These are phyloP conservation scores for Arctia plantaginis DNA, from an alignment of 2,888 invertebrate species.

Conservation along the genomic window DNA sequence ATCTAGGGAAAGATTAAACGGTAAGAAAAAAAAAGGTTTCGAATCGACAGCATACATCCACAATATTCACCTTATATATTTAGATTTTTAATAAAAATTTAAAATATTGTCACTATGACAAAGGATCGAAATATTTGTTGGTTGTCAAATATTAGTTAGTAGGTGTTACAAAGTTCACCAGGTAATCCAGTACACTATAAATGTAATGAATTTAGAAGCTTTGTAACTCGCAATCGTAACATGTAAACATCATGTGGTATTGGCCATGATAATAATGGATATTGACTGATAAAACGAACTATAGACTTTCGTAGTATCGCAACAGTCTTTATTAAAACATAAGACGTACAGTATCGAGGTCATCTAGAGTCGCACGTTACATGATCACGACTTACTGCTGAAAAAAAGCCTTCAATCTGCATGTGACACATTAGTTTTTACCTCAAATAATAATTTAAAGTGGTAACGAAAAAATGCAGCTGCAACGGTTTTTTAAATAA, in stretches of 20 bases:
- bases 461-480: slow-evolving; percentile 39
- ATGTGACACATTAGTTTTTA: not conserved
- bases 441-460: slow-evolving; percentile 21
- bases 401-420: not conserved
- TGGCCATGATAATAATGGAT: not conserved
- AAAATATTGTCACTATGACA: too few relatives aligned
- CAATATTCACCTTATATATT: too few relatives aligned
- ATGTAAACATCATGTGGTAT: not conserved
- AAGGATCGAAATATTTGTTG: too few relatives aligned
- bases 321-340: not conserved
- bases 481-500: slow-evolving; percentile 55
- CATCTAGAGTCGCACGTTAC: not conserved
- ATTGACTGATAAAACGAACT: not conserved
- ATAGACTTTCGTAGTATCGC: not conserved
- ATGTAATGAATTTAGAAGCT: too few relatives aligned
- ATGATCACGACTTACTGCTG: not conserved
- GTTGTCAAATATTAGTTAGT: too few relatives aligned
- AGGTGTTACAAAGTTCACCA: too few relatives aligned
- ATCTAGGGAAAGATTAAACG: too few relatives aligned
- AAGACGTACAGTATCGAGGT: not conserved
- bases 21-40: too few relatives aligned
- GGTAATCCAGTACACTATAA: too few relatives aligned
- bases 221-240: not conserved
- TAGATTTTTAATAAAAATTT: too few relatives aligned
- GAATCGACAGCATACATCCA: too few relatives aligned